Conservation (phyloP, 2,888 invertebrate species). For the Blastobasis adustella region DNA sequence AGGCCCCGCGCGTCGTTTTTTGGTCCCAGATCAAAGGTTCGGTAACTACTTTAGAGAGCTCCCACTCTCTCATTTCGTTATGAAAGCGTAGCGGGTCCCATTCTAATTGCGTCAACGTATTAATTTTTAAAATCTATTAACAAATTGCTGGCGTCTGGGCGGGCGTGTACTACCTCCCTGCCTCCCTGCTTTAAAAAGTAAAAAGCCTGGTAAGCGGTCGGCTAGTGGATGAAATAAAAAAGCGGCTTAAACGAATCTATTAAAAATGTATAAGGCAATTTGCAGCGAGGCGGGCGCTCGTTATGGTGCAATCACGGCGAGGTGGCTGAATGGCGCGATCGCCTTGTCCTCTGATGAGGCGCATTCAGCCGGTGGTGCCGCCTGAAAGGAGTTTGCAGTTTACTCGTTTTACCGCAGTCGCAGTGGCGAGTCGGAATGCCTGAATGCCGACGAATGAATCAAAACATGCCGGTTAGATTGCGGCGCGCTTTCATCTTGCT, state of each 20-base stretch:
- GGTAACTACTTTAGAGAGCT: slow-evolving; percentile 40
- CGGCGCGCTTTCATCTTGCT: no score
- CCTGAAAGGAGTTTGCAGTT: no score
- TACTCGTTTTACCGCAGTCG: no score
- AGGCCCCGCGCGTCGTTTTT: slow-evolving; percentile 51
- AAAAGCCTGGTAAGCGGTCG: slow-evolving; percentile 21
- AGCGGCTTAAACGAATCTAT: slow-evolving; percentile 65
- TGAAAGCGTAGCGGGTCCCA: slow-evolving; percentile 33
- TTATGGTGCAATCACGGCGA: slow-evolving; percentile 43
- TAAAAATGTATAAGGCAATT: slow-evolving; percentile 67
- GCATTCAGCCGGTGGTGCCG: no score
- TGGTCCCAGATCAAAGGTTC: slow-evolving; percentile 54
- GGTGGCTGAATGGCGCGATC: background rate
- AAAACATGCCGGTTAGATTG: no score
- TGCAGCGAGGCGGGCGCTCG: slow-evolving; percentile 34
- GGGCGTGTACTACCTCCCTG: slow-evolving; percentile 16
- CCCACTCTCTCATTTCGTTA: slow-evolving; percentile 52
- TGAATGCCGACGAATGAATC: no score
- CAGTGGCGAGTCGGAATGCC: no score
- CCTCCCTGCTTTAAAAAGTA: slow-evolving; percentile 39
- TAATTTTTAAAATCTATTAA: slow-evolving; percentile 69
- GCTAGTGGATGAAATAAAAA: slow-evolving; percentile 49
- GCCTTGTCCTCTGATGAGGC: no score
- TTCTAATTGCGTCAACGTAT: slow-evolving; percentile 56
- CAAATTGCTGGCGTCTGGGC: slow-evolving; percentile 36